These are phyloP conservation scores for Diplodus sargus DNA, from an alignment of 2,797 vertebrate genomes.

Conservation along the genomic window DNA sequence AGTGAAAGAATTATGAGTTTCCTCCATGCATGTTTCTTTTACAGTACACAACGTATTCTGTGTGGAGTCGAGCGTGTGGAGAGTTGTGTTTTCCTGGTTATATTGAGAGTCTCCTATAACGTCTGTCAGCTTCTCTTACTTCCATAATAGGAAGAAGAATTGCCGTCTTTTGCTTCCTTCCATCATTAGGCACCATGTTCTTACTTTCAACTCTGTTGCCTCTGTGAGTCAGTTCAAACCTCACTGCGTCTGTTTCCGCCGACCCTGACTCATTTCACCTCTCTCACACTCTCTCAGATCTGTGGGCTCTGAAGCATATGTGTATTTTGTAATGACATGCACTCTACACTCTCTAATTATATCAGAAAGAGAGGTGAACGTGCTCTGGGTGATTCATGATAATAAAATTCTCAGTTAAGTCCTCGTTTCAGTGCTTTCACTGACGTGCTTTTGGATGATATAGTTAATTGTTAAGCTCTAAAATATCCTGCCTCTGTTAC, in stretches of 20 bases:
- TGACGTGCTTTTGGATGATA: not conserved
- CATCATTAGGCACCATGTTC: conserved; percentile 20
- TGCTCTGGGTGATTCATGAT: too few species aligned
- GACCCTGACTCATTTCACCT: conserved; percentile 37
- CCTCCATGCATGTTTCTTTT: not conserved
- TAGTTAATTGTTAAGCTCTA: too few species aligned
- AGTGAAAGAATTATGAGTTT: not conserved
- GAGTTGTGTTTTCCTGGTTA: not conserved
- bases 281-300: conserved; percentile 6
- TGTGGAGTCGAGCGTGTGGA: not conserved
- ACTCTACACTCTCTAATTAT: not conserved
- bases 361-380: not conserved
- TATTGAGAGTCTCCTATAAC: not conserved
- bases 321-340: conserved; percentile 16
- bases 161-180: not conserved
- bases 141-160: conserved; percentile 8
- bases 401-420: too few species aligned
- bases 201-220: conserved; percentile 20
- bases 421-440: too few species aligned
- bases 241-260: conserved; percentile 8
- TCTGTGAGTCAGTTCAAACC: conserved; percentile 48
- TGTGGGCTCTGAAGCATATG: not conserved
- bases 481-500: too few species aligned
- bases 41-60: not conserved
- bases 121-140: conserved; percentile 12